A percentile compares a stretch with the other conserved stretches of the same genome.
Conservation (phyloP, 2,888 invertebrate species). For the Pteria penguin region DNA sequence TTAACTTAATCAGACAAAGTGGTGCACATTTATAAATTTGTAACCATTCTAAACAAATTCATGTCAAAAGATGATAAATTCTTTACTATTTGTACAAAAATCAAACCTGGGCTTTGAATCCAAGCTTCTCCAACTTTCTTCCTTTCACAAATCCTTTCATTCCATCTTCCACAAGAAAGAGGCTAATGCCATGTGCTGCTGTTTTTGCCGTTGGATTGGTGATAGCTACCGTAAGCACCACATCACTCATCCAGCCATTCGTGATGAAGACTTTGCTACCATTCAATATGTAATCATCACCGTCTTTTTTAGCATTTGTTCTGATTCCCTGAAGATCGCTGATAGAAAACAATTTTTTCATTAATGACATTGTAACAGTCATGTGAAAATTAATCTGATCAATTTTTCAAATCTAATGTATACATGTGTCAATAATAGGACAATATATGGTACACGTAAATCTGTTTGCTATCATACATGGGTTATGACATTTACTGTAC, state of each 20-base stretch:
- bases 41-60: no score
- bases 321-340: constrained; percentile 81
- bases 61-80: no score
- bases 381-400: no score
- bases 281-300: constrained; percentile 81
- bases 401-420: no score
- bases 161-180: constrained; percentile 80
- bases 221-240: constrained; percentile 80
- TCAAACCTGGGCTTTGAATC: constrained; percentile 80
- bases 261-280: constrained; percentile 81
- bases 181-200: constrained; percentile 80
- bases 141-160: constrained; percentile 81
- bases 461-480: no score
- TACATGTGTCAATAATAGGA: no score
- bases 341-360: constrained; percentile 20
- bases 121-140: constrained; percentile 80
- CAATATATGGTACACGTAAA: no score
- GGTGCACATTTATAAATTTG: no score
- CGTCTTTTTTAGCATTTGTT: constrained; percentile 80
- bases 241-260: constrained; percentile 80
- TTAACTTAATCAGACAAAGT: no score
- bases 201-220: constrained; percentile 80
- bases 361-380: no score
- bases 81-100: no score
- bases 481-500: no score